Conservation (phyloP, 2,113 vertebrate genomes). For the Sinosuthora webbiana region DNA sequence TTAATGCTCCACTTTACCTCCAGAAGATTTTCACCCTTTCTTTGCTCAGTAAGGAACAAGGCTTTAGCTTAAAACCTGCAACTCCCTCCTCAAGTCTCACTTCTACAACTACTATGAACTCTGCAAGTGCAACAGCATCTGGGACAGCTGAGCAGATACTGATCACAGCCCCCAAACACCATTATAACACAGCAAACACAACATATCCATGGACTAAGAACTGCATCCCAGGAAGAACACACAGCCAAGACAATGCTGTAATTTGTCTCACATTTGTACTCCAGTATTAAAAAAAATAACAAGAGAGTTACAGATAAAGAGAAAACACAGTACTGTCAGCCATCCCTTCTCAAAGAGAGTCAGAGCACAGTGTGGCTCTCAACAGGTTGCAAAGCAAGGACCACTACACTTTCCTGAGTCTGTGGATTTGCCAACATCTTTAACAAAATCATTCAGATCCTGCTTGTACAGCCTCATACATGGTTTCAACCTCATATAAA, state of each 20-base stretch:
- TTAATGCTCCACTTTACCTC: neutral
- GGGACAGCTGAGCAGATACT: neutral
- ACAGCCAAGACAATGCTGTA: neutral
- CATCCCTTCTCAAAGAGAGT: neutral
- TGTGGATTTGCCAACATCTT: neutral
- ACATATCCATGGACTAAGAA: neutral
- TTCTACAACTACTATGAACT: neutral
- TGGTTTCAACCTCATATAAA: neutral
- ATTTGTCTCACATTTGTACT: neutral
- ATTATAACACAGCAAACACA: neutral
- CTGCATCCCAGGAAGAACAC: neutral
- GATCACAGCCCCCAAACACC: neutral
- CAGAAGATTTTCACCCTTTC: neutral
- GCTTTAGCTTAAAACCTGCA: neutral
- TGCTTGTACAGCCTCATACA: neutral
- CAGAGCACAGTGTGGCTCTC: neutral
- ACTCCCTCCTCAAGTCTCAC: neutral
- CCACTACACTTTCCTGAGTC: neutral
- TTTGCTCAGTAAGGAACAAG: neutral
- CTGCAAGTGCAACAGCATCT: neutral
- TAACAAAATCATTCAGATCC: neutral
- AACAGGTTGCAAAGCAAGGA: neutral
- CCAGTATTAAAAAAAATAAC: neutral
- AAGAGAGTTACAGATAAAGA: neutral
- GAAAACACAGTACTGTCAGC: neutral